A percentile compares a stretch with the other conserved stretches of the same genome.
Evolutionary conservation across 2,888 invertebrate genomes (phyloP).

Genomic region (Trichopria drosophilae): DNA sequence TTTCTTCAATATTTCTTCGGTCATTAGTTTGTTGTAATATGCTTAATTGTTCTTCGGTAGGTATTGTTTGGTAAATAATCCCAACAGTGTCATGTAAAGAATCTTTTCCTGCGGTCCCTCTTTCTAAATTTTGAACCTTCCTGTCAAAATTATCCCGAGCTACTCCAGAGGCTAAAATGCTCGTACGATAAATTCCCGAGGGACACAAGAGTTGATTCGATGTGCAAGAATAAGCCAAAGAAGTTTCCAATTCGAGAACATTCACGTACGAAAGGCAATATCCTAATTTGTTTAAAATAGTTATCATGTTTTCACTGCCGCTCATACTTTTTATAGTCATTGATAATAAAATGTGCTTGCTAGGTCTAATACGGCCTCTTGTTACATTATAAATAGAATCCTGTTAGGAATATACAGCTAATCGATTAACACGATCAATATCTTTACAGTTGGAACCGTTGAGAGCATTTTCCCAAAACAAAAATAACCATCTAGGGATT

Average conservation of each 20-base stretch:
- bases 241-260: conserved; percentile 32
- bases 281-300: conserved; percentile 6
- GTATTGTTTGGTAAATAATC: conserved; percentile 35
- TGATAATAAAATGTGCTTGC: conserved; percentile 13
- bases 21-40: too few relatives aligned
- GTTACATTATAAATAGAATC: conserved; percentile 14
- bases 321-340: conserved; percentile 13
- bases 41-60: not conserved
- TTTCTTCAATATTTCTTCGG: not conserved
- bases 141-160: conserved; percentile 40
- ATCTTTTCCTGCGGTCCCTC: conserved; percentile 37
- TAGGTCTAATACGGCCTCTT: conserved; percentile 14
- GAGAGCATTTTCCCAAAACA: conserved; percentile 11
- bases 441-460: conserved; percentile 11
- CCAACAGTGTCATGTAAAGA: conserved; percentile 41
- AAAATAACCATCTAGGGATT: too few relatives aligned
- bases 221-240: conserved; percentile 28
- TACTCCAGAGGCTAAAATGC: conserved; percentile 27
- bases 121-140: conserved; percentile 40
- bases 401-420: conserved; percentile 6
- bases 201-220: too few relatives aligned
- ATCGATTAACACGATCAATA: too few relatives aligned
- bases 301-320: conserved; percentile 13
- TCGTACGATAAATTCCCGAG: conserved; percentile 12
- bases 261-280: conserved; percentile 3